Evolutionary conservation across 2,797 vertebrate genomes (phyloP), one percentile per base, ranked within the genome.

Genomic region (Myripristis murdjan): DNA sequence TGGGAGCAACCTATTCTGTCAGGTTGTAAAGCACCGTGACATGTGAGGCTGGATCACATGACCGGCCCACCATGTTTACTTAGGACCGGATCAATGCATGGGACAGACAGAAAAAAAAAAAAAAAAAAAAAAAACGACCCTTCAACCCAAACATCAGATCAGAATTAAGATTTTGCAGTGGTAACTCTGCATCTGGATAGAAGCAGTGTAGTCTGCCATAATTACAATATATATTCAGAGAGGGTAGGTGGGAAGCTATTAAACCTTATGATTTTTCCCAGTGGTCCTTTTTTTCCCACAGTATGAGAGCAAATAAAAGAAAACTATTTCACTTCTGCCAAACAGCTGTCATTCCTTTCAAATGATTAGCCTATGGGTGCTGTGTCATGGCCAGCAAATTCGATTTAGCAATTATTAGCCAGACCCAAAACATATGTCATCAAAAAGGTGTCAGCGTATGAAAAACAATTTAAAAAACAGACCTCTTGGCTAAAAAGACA

Each of bases 1-100:
- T 48, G 37, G 39, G 58, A 35, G 37, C 64, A 79, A 84, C 63
- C 79, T 1, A 8, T 65, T 54, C 23, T 60, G 63, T 54, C 2
- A 5, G 80, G 83, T 85, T 81, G 48, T 18, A 59, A 57, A 44
- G 56, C 73, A 60, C 43, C 75, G 62, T 43, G 77, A 80, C 77
- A 87, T 59, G 78, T 82, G 86, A 72, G 57, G 56, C 55, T 5
- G 59, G 48, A 73, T 79, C 81, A 82, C 80, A 69, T 52, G 59
- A 77, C 2, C 6, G 18, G 15, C 49, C 14, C n/a, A 6, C 5
- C 51, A 26, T 78, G 65, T 82, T 88, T 75, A 26, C 59, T 59
- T 23, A 39, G 55, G 39, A 62, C 44, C 61, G 4, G 1, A 54
- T 77, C 52, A 69, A 76, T 28, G 51, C 41, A 66, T 24, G 33